These are phyloP conservation scores for Montipora capitata DNA, from an alignment of 92 coral and sea anemone genomes.

Conservation along the genomic window DNA sequence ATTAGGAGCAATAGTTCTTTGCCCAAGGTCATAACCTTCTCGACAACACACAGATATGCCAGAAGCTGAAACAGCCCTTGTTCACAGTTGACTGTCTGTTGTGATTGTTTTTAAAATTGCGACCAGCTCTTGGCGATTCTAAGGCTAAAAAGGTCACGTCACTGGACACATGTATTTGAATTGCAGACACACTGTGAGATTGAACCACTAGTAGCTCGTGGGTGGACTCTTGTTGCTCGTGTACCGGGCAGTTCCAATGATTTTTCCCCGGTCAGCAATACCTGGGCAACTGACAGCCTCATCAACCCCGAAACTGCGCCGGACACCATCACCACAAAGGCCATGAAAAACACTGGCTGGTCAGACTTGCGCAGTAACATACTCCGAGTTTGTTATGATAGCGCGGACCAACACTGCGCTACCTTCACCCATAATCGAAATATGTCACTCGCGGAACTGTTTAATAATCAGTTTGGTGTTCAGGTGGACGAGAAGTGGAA, in stretches of 20 bases:
- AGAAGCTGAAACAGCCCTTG: no score
- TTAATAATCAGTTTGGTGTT: constrained; percentile 93
- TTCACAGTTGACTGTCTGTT: no score
- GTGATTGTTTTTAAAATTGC: no score
- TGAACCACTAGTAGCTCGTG: constrained; percentile 93
- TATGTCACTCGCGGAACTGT: constrained; percentile 82
- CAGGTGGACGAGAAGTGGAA: constrained; percentile 83
- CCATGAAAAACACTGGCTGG: constrained; percentile 94
- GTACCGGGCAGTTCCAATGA: constrained; percentile 84
- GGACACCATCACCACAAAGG: constrained; percentile 69
- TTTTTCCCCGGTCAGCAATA: constrained; percentile 96
- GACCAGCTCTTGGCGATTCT: not conserved
- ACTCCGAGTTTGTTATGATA: constrained; percentile 86
- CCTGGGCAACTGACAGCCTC: constrained; percentile 88
- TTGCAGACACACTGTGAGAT: constrained; percentile 91
- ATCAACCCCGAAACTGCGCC: constrained; percentile 82
- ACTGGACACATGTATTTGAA: constrained; percentile 33
- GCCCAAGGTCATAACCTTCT: no score
- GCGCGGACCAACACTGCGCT: constrained; percentile 84
- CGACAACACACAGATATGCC: no score
- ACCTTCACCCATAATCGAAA: constrained; percentile 88
- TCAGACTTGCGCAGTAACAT: constrained; percentile 81
- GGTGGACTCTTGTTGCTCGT: constrained; percentile 95
- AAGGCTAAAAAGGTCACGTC: not conserved
- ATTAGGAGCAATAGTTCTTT: no score